Conservation (phyloP, 1,140 invertebrate species). For the Drosophila willistoni region DNA sequence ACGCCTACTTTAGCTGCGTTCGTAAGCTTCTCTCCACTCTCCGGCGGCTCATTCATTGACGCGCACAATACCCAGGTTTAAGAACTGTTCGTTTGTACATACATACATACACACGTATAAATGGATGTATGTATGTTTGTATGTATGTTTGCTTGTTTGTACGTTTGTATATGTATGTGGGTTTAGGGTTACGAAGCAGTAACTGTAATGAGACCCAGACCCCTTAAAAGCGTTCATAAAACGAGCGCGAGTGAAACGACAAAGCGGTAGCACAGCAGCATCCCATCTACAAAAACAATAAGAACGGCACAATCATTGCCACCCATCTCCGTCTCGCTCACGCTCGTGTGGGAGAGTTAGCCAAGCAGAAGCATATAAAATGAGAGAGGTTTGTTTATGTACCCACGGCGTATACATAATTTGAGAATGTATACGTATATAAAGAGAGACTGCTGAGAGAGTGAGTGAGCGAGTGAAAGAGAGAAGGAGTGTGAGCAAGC, state of each 20-base stretch:
- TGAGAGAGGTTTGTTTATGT: constrained; percentile 12
- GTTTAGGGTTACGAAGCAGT: constrained; percentile 58
- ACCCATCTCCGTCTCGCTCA: constrained; percentile 60
- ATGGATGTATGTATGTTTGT: not conserved
- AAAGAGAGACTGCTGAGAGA: constrained; percentile 31
- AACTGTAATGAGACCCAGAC: constrained; percentile 38
- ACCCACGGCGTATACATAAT: constrained; percentile 12
- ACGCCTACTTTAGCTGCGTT: constrained; percentile 55
- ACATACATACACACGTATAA: too few species aligned
- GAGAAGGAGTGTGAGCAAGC: constrained; percentile 18
- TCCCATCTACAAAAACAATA: constrained; percentile 64
- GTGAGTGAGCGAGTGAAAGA: constrained; percentile 18
- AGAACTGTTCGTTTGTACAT: constrained; percentile 20
- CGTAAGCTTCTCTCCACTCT: constrained; percentile 44
- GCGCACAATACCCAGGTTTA: constrained; percentile 29
- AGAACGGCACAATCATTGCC: constrained; percentile 70
- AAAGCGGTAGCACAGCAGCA: constrained; percentile 29
- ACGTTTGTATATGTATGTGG: not conserved
- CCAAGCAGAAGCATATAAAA: constrained; percentile 18
- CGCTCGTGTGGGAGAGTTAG: constrained; percentile 19
- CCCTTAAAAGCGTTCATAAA: constrained; percentile 37
- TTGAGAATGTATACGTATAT: constrained; percentile 10
- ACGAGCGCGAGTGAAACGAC: constrained; percentile 57
- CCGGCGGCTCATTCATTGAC: constrained; percentile 42
- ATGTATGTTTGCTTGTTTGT: not conserved